Evolutionary conservation across 37 sponge, comb jelly and placozoan genomes (phyloP).

Genomic region (Beroe ovata): DNA sequence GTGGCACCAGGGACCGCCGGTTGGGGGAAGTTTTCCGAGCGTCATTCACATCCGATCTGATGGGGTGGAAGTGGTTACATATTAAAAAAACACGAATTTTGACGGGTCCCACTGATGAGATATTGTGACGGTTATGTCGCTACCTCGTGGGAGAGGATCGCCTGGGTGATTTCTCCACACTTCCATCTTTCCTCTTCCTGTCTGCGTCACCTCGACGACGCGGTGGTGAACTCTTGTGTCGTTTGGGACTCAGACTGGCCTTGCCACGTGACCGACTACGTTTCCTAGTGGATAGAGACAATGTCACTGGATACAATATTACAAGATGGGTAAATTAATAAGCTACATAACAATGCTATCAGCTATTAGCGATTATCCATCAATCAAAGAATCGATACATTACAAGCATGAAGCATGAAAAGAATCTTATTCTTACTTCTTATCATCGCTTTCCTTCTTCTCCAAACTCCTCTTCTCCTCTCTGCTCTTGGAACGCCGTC

Average conservation of each 20-base stretch:
- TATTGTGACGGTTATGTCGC: background rate
- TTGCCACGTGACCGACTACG: background rate
- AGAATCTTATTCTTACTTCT: background rate
- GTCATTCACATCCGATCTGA: background rate
- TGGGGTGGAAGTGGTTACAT: no score
- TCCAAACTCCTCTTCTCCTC: background rate
- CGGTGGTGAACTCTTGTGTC: background rate
- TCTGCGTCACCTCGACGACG: background rate
- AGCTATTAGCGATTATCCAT: no score
- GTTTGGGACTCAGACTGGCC: conserved; percentile 35
- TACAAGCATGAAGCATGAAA: no score
- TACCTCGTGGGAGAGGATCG: background rate
- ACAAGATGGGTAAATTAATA: no score
- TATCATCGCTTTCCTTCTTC: background rate
- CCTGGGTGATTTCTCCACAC: background rate
- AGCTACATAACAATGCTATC: no score
- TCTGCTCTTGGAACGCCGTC: background rate
- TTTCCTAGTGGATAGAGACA: conserved; percentile 5
- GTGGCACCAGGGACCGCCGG: background rate
- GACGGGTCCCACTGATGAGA: no score
- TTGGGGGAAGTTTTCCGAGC: background rate
- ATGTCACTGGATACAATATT: no score
- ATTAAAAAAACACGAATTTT: no score
- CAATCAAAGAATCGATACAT: no score
- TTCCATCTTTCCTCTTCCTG: background rate